Evolutionary conservation across 2,113 vertebrate species (phyloP).

Genomic region (Channa maculata): DNA sequence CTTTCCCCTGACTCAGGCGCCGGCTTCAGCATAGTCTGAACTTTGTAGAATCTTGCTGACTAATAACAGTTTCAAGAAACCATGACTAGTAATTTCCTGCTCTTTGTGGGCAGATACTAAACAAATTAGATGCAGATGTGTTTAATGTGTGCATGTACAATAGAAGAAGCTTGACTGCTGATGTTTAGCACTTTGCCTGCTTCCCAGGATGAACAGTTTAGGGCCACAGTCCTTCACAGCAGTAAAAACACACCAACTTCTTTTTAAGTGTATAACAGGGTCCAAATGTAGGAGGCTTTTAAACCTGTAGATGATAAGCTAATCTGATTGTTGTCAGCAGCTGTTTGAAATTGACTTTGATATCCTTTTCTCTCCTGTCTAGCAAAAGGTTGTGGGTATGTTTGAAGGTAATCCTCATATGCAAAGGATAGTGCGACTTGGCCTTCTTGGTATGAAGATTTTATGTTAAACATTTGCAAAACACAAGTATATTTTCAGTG

Average conservation of each 20-base stretch:
- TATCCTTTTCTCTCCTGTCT: constrained; percentile 1
- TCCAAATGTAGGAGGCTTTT: background rate
- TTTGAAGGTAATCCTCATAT: constrained; percentile 23
- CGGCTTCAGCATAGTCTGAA: no score
- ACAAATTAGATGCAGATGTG: background rate
- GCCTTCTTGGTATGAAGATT: constrained; percentile 58
- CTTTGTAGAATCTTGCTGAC: no score
- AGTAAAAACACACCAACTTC: no score
- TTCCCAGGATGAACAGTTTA: constrained; percentile 25
- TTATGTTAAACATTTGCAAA: background rate
- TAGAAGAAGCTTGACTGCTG: background rate
- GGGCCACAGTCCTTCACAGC: background rate
- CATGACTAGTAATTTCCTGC: no score
- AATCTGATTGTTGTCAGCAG: background rate
- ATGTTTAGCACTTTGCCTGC: background rate
- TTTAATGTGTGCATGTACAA: background rate
- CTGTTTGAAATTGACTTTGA: background rate
- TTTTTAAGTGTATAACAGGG: background rate
- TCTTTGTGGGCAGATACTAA: no score
- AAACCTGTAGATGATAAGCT: background rate
- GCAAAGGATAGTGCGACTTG: constrained; percentile 41
- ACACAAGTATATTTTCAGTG: background rate
- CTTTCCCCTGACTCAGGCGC: no score
- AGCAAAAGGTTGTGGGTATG: constrained; percentile 55
- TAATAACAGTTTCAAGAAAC: no score